Evolutionary conservation across 2,797 vertebrate genomes (phyloP).

Genomic region (Numenius phaeopus): DNA sequence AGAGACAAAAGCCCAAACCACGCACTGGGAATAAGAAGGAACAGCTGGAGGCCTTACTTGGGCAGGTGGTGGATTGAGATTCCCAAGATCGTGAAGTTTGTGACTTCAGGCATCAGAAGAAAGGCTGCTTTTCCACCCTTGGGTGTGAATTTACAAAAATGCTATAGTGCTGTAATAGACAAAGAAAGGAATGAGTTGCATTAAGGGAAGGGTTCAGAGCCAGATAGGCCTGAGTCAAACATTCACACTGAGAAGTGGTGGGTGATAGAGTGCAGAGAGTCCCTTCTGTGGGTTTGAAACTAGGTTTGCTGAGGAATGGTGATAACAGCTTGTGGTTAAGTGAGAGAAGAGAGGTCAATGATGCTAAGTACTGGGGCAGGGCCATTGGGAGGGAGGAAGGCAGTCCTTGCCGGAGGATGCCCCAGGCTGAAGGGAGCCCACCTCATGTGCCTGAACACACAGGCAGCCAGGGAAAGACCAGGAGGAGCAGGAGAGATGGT

Average conservation of each 20-base stretch:
- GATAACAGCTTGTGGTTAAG: neutral
- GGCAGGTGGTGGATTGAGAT: neutral
- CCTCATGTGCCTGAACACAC: neutral
- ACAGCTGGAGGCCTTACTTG: neutral
- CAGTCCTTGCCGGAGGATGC: neutral
- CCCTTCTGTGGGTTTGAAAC: neutral
- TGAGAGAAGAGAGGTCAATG: neutral
- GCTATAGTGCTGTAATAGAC: neutral
- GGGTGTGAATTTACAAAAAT: neutral
- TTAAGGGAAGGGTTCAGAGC: neutral
- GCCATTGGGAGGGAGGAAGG: fast-evolving
- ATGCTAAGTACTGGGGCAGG: neutral
- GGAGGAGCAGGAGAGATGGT: neutral
- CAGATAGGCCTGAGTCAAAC: neutral
- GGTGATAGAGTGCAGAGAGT: neutral
- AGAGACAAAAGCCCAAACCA: neutral
- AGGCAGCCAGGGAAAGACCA: neutral
- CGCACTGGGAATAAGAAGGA: neutral
- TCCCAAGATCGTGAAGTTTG: neutral
- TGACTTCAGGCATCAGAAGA: neutral
- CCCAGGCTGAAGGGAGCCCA: neutral
- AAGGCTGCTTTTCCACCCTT: neutral
- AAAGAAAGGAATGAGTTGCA: neutral
- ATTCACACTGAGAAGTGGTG: neutral
- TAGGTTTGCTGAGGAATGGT: neutral